Base-by-base conservation (phyloP, 2,797 vertebrate species). In the Pangasius sanitwongsei region DNA sequence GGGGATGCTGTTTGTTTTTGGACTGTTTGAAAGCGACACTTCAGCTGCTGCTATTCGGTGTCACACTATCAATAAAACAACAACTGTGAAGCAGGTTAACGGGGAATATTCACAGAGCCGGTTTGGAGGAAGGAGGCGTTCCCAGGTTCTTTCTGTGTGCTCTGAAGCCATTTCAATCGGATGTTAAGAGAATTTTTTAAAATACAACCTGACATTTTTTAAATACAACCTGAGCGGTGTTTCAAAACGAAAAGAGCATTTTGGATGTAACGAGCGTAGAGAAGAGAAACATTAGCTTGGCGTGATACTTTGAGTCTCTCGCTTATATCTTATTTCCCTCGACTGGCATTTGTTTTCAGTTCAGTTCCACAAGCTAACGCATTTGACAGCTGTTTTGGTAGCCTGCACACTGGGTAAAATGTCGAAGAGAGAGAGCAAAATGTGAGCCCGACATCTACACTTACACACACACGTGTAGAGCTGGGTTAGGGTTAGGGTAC, bases 361-460 rank as follows among this genome's bases (percentile, higher is more conserved):
- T 31, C n/a, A 44, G 28, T 55, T n/a, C 7, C 48, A 48, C 20
- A 18, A 59, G 8, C 18, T 1, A n/a, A 77, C 16, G 4, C 20
- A 57, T 8, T 8, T 25, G 37, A 28, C 65, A 57, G 25, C n/a
- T 34, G 16, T 16, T 53, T 69, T 48, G 37, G 50, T 9, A 20
- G 34, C 34, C 3, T 63, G 75, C 12, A n/a, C n/a, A 34, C 11
- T 3, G 18, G 18, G 12, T 83, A 67, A 75, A 75, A 63, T 87
- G 65, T 59, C 37, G 0, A 87, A 13, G 28, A 74, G 25, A 83
- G 83, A 61, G 53, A 25, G 53, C 57, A 83, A 41, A 75, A 88
- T 44, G 81, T 84, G 70, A 65, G 37, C 55, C 23, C 9, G 50
- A 75, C 23, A 83, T 53, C 65, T 77, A 44, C 44, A 44, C 44